Evolutionary conservation across 2,113 vertebrate species (phyloP), one percentile per base, ranked within the genome.

Genomic region (Xenopus borealis): DNA sequence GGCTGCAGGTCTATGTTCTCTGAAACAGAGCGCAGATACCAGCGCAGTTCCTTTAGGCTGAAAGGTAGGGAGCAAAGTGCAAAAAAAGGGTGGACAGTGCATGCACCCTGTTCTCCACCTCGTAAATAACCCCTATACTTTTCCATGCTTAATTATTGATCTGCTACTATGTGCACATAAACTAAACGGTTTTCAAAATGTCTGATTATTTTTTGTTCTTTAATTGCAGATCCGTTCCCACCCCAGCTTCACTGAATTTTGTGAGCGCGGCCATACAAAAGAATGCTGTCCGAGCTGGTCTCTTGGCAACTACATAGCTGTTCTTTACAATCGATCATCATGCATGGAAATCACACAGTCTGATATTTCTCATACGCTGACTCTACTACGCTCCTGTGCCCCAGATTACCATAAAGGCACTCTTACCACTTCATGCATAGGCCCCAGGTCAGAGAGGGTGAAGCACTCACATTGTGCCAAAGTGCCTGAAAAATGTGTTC

Each of bases 201-300:
- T 40, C 33, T 40, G 8, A 40, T 40, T 40, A 40, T 50, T 44
- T 19, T 40, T 50, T 10, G 12, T n/a, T 50, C 52, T 67, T 10
- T 80, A 83, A 76, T 89, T 88, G 58, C 90, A 98, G 97, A 95
- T 99, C 64, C 94, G 92, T 72, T 95, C 96, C 55, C 94, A 98
- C 0, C 72, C 90, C 62, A 88, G 82, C 45, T 99, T 98, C 73
- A 90, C 91, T 83, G 89, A 94, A 57, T 85, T 98, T 79, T 99
- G 97, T 85, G 93, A 95, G 81, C 93, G 90, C 16, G 91, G 89
- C 0, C 83, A 86, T 27, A 75, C 83, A 55, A 86, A 89, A 0
- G 86, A 94, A 77, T 99, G 97, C 85, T 98, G 97, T 84, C 97
- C 95, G 0, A 99, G 97, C 87, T 98, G 97, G 97, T 98, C 97